phyloP scores from a whole-genome alignment of 2,113 vertebrate species.

The Callithrix jacchus region DNA sequence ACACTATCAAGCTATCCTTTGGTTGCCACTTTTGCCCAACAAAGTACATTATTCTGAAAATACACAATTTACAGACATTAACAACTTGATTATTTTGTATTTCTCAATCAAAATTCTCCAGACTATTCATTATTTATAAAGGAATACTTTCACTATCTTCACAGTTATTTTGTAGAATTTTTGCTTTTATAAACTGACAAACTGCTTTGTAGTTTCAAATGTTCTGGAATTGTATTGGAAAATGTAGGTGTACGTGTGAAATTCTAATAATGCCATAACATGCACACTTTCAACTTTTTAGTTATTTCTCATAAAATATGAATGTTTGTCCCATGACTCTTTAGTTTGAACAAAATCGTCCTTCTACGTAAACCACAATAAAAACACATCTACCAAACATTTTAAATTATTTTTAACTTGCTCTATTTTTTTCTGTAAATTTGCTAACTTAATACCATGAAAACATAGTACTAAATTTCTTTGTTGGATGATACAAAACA shows the following conservation, averaged over 20 bases:
- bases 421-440: background rate
- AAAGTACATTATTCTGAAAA: constrained; percentile 18
- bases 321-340: background rate
- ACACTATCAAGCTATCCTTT: background rate
- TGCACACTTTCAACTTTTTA: background rate
- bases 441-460: background rate
- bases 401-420: background rate
- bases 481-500: background rate
- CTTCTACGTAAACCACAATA: background rate
- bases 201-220: background rate
- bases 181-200: background rate
- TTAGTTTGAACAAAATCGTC: background rate
- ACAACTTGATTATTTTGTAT: background rate
- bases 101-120: background rate
- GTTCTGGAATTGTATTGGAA: background rate
- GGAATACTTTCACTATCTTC: background rate
- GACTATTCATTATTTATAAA: background rate
- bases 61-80: background rate
- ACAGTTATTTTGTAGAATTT: background rate
- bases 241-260: background rate
- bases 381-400: background rate
- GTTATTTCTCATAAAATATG: background rate
- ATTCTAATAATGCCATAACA: background rate
- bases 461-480: background rate
- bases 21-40: background rate